phyloP scores from a whole-genome alignment of 1,140 invertebrate genomes.

The Chymomyza costata region DNA sequence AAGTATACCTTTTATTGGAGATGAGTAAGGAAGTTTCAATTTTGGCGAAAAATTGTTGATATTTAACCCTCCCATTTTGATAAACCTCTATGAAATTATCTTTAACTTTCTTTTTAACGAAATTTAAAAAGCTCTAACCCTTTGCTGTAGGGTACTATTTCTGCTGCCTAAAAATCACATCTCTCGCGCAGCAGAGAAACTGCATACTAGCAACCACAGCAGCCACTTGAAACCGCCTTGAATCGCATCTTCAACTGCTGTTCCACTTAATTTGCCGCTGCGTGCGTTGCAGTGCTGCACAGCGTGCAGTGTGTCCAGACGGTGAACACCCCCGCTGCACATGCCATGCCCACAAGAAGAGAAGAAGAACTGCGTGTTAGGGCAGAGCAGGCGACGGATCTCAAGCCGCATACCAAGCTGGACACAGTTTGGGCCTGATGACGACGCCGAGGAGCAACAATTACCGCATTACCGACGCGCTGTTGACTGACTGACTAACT shows the following conservation, averaged over 20 bases:
- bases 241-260: conserved; percentile 55
- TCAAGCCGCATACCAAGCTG: neutral
- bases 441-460: conserved; percentile 44
- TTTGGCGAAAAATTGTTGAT: too few relatives aligned
- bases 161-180: conserved; percentile 28
- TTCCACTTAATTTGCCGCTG: conserved; percentile 71
- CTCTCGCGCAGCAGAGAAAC: conserved; percentile 23
- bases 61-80: too few relatives aligned
- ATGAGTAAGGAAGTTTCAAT: too few relatives aligned
- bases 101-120: neutral
- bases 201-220: conserved; percentile 30
- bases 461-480: conserved; percentile 67
- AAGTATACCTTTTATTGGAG: too few relatives aligned
- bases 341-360: neutral
- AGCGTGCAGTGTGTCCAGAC: too few relatives aligned
- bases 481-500: conserved; percentile 45
- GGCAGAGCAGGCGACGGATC: neutral
- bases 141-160: conserved; percentile 25
- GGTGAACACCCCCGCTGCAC: neutral
- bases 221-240: neutral
- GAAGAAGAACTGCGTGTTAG: neutral
- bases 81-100: neutral
- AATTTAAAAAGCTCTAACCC: too few relatives aligned
- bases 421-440: too few relatives aligned
- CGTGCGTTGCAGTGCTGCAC: conserved; percentile 42